Conservation (phyloP, 2,797 vertebrate species). For the Siniperca undulata region DNA sequence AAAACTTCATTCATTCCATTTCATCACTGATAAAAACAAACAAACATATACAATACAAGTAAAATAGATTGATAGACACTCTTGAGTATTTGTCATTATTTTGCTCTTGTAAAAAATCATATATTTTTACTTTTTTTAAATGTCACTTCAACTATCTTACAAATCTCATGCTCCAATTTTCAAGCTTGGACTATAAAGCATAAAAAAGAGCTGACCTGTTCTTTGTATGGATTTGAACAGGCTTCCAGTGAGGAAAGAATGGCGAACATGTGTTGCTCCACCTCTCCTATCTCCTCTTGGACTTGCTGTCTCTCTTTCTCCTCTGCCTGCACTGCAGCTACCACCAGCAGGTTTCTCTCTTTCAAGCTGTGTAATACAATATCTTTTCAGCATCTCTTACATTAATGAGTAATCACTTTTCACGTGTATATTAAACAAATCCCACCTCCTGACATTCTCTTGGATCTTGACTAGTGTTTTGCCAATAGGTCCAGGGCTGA, state of each 20-base stretch:
- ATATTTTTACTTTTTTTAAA: not conserved
- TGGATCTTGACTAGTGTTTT: constrained; percentile 87
- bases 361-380: constrained; percentile 65
- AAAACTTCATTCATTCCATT: not conserved
- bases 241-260: constrained; percentile 52
- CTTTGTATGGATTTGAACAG: constrained; percentile 42
- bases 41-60: not conserved
- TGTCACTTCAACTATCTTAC: not conserved
- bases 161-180: not conserved
- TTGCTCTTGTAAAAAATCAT: not conserved
- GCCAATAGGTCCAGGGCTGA: constrained; percentile 71
- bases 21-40: not conserved
- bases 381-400: constrained; percentile 35
- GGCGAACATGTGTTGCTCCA: constrained; percentile 47
- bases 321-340: constrained; percentile 67
- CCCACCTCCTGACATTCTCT: constrained; percentile 86
- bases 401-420: constrained; percentile 7
- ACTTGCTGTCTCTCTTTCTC: constrained; percentile 62
- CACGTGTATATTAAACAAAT: constrained; percentile 9
- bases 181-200: not conserved
- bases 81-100: not conserved
- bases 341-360: constrained; percentile 69
- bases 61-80: not conserved
- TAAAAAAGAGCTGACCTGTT: constrained; percentile 53
- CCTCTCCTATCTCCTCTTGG: constrained; percentile 62